Evolutionary conservation across 2,888 invertebrate genomes (phyloP).

Genomic region (Saturnia pavonia): DNA sequence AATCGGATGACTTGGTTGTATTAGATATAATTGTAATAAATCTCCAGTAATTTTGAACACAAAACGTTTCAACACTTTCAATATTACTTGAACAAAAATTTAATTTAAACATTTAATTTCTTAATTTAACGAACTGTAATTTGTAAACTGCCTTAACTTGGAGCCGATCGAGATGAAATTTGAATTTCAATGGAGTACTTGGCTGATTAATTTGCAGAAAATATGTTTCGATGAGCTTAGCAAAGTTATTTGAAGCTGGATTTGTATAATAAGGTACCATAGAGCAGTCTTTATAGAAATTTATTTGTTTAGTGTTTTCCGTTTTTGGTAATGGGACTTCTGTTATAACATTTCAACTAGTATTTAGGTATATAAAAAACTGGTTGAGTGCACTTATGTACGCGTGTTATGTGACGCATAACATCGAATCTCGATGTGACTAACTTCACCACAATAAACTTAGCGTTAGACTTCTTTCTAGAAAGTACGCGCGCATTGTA

Average conservation of each 20-base stretch:
- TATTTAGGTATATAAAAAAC: not conserved
- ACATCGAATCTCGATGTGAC: too few relatives aligned
- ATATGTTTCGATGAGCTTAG: not conserved
- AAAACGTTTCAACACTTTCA: not conserved
- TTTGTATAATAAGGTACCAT: not conserved
- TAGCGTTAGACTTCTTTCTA: too few relatives aligned
- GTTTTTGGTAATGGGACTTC: not conserved
- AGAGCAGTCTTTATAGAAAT: not conserved
- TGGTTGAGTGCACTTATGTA: too few relatives aligned
- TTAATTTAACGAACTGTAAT: not conserved
- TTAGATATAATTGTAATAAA: too few relatives aligned
- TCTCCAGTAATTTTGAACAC: not conserved
- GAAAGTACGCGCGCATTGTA: too few relatives aligned
- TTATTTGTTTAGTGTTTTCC: not conserved
- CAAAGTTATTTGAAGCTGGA: not conserved
- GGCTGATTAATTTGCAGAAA: not conserved
- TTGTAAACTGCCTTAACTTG: not conserved
- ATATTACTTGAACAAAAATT: not conserved
- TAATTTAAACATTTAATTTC: not conserved
- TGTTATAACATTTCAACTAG: not conserved
- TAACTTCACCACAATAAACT: too few relatives aligned
- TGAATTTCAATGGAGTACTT: not conserved
- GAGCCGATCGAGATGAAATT: not conserved
- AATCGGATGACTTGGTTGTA: not conserved
- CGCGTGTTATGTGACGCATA: too few relatives aligned